phyloP scores from a whole-genome alignment of 1,140 invertebrate genomes.

The Acromyrmex heyeri region DNA sequence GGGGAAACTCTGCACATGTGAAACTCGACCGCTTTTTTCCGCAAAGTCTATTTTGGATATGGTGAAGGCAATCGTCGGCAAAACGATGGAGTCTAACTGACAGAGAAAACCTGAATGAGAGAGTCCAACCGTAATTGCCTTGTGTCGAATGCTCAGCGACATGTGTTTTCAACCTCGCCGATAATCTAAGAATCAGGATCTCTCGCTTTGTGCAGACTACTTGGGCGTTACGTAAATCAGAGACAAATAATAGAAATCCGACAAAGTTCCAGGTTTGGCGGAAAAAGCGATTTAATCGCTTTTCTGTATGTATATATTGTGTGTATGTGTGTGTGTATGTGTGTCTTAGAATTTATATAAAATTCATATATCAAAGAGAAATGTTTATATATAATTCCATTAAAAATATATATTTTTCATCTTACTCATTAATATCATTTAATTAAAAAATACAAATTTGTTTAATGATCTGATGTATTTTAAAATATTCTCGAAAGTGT shows the following conservation, averaged over 20 bases:
- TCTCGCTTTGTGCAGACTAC: not conserved
- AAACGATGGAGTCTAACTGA: slow-evolving; percentile 5
- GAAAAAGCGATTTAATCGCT: not conserved
- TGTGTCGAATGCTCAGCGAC: slow-evolving; percentile 27
- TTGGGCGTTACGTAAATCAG: slow-evolving; percentile 14
- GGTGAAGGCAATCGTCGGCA: slow-evolving; percentile 19
- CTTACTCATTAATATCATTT: too few species aligned
- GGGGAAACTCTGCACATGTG: not conserved
- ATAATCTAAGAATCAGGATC: not conserved
- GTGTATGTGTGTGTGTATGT: too few species aligned
- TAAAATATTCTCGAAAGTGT: not conserved
- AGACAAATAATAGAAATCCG: slow-evolving; percentile 27
- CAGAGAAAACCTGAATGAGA: slow-evolving; percentile 9
- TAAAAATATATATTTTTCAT: not conserved
- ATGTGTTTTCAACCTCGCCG: slow-evolving; percentile 18
- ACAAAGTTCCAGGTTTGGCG: not conserved
- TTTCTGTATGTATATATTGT: not conserved
- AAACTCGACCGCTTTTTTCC: slow-evolving; percentile 34
- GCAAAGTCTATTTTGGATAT: slow-evolving; percentile 35
- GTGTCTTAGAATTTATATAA: too few species aligned
- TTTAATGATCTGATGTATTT: not conserved
- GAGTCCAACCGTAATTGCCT: slow-evolving; percentile 31
- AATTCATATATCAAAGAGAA: not conserved
- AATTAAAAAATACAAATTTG: not conserved
- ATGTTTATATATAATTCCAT: not conserved